Evolutionary conservation across 2,888 invertebrate genomes (phyloP).

Genomic region (Chrysolina haemoptera): DNA sequence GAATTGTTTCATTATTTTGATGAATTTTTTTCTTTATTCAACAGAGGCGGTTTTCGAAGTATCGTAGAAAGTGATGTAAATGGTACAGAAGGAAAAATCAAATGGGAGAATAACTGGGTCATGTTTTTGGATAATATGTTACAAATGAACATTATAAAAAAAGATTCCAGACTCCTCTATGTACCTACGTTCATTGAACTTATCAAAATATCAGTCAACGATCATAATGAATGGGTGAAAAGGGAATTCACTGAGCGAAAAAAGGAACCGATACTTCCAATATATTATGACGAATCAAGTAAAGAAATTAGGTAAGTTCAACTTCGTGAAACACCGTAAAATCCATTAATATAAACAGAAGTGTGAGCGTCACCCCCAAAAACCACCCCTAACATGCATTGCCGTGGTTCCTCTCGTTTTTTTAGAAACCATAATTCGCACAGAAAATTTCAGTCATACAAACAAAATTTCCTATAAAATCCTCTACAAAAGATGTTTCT

Average conservation of each 20-base stretch:
- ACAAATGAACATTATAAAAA: conserved; percentile 80
- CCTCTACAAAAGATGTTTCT: too few species aligned
- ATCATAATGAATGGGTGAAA: conserved; percentile 54
- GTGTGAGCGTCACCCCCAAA: too few species aligned
- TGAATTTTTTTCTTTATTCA: conserved; percentile 28
- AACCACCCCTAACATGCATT: too few species aligned
- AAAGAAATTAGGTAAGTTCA: conserved; percentile 53
- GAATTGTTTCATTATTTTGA: too few species aligned
- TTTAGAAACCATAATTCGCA: too few species aligned
- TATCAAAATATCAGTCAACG: conserved; percentile 70
- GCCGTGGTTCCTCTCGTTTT: too few species aligned
- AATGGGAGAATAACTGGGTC: conserved; percentile 79
- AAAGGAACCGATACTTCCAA: conserved; percentile 54
- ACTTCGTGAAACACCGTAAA: too few species aligned
- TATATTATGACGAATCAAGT: conserved; percentile 68
- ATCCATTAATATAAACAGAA: too few species aligned
- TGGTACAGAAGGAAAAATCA: conserved; percentile 50
- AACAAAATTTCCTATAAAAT: too few species aligned
- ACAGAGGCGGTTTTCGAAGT: conserved; percentile 57
- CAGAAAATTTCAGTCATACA: too few species aligned
- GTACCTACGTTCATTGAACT: conserved; percentile 77
- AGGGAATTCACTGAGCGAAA: conserved; percentile 25
- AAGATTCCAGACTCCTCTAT: conserved; percentile 78
- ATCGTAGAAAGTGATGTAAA: conserved; percentile 53
- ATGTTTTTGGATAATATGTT: conserved; percentile 91